Percentiles rank a stretch among this genome's conserved stretches.
phyloP scores from a whole-genome alignment of 1,140 invertebrate species.

The Brachionus asplanchnoidis region DNA sequence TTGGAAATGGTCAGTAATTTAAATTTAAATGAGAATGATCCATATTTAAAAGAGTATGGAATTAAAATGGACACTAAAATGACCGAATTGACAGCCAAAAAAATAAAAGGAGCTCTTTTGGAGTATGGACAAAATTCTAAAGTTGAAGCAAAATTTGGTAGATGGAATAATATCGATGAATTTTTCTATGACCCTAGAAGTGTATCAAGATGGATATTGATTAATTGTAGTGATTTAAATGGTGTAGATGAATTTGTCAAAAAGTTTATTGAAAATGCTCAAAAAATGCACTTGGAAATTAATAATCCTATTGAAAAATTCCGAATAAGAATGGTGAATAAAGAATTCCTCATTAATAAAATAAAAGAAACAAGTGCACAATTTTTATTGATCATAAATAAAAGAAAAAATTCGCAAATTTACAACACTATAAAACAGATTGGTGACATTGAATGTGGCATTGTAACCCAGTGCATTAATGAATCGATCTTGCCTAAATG shows the following conservation, averaged over 20 bases:
- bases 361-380: background rate
- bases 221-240: background rate
- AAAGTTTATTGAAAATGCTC: background rate
- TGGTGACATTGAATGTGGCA: background rate
- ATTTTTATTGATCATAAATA: background rate
- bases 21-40: background rate
- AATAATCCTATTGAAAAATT: background rate
- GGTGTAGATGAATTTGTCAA: background rate
- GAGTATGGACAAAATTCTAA: background rate
- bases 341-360: background rate
- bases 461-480: background rate
- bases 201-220: background rate
- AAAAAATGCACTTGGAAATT: background rate
- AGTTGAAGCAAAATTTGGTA: background rate
- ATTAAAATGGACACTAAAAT: background rate
- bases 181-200: background rate
- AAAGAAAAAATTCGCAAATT: background rate
- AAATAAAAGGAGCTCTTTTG: background rate
- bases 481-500: background rate
- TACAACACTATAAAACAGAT: background rate
- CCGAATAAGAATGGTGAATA: background rate
- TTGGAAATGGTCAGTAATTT: background rate
- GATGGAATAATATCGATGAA: background rate
- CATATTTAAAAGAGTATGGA: background rate
- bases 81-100: background rate